Percentiles rank a stretch among this genome's conserved stretches.
Evolutionary conservation across 2,113 vertebrate genomes (phyloP).

Genomic region (Clinocottus analis): DNA sequence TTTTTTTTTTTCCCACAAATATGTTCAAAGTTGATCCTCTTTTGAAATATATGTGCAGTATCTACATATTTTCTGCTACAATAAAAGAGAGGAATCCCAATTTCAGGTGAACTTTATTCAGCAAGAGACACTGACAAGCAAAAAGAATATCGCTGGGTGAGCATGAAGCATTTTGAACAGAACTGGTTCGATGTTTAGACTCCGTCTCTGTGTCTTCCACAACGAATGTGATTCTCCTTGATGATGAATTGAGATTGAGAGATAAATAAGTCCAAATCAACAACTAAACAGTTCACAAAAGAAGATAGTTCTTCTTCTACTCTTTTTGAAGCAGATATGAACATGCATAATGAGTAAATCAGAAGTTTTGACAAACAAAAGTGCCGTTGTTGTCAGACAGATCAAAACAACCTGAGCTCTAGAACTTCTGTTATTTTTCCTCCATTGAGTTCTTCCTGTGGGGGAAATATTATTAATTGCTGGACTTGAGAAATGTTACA

Average conservation of each 20-base stretch:
- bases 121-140: background rate
- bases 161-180: background rate
- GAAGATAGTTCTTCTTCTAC: background rate
- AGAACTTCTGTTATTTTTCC: background rate
- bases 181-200: conserved; percentile 13
- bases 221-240: background rate
- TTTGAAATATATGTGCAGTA: background rate
- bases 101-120: background rate
- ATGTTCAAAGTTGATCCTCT: background rate
- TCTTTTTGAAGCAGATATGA: conserved; percentile 3
- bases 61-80: too few species aligned
- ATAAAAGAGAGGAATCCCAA: too few species aligned
- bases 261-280: conserved; percentile 19
- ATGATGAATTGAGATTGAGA: conserved; percentile 1
- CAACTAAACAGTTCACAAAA: background rate
- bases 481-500: conserved; percentile 21
- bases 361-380: conserved; percentile 5
- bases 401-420: conserved; percentile 4
- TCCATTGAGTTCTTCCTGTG: conserved; percentile 9
- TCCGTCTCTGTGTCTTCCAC: background rate
- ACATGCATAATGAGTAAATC: background rate
- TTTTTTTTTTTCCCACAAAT: too few species aligned
- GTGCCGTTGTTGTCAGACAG: background rate
- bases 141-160: background rate
- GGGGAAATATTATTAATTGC: conserved; percentile 11